Conservation (phyloP, 2,888 invertebrate genomes). For the Zaprionus bogoriensis region DNA sequence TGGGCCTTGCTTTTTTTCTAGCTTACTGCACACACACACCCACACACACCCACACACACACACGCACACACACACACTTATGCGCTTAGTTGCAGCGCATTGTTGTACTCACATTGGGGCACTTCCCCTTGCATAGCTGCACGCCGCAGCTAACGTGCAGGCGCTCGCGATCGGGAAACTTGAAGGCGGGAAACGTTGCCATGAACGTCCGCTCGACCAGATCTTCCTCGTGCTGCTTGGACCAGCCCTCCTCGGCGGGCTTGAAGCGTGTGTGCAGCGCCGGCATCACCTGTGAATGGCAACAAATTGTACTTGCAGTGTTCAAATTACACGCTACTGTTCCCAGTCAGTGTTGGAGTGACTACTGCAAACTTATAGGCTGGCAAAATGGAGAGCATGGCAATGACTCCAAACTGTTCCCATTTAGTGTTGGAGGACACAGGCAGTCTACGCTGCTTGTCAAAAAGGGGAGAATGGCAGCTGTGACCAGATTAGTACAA, state of each 20-base stretch:
- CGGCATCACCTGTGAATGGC: slow-evolving; percentile 81
- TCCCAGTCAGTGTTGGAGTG: too few species aligned
- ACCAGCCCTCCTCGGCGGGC: slow-evolving; percentile 83
- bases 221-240: slow-evolving; percentile 82
- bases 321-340: too few species aligned
- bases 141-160: slow-evolving; percentile 90
- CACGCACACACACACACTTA: background rate
- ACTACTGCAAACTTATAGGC: too few species aligned
- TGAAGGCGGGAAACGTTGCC: slow-evolving; percentile 90
- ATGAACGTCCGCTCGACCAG: slow-evolving; percentile 81
- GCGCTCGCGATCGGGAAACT: slow-evolving; percentile 91
- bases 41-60: background rate
- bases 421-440: too few species aligned
- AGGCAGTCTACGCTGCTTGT: too few species aligned
- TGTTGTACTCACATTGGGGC: slow-evolving; percentile 85
- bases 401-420: too few species aligned
- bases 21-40: slow-evolving; percentile 17
- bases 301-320: background rate
- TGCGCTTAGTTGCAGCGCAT: background rate
- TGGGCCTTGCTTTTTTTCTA: slow-evolving; percentile 20
- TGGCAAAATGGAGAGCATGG: too few species aligned
- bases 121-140: slow-evolving; percentile 89
- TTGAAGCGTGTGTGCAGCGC: slow-evolving; percentile 78
- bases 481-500: too few species aligned
- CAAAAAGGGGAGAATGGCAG: too few species aligned